These are phyloP conservation scores for Microchirus variegatus DNA, from an alignment of 2,797 vertebrate genomes.

Conservation along the genomic window DNA sequence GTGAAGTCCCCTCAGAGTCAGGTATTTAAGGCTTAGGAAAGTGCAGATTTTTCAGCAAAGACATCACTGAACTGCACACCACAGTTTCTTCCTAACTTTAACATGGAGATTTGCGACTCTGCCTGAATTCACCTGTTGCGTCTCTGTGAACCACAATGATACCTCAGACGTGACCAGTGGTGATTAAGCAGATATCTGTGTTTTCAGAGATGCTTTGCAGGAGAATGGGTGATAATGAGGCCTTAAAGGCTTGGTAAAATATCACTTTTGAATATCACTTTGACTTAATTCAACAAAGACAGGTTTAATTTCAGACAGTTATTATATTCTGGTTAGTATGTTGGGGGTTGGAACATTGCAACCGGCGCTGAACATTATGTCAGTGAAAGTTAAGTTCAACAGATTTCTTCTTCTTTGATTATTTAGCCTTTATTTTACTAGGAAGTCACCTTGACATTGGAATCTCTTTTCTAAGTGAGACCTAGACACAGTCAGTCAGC, in stretches of 20 bases:
- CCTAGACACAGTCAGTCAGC: too few relatives aligned
- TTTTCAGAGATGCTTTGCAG: constrained; percentile 11
- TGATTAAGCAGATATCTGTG: constrained; percentile 11
- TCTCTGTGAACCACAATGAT: constrained; percentile 15
- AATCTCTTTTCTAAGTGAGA: too few relatives aligned
- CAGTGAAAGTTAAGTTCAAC: background rate
- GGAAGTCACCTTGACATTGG: too few relatives aligned
- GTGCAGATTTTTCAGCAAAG: background rate
- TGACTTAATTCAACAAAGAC: constrained; percentile 3
- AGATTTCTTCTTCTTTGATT: too few relatives aligned
- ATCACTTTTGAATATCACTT: background rate
- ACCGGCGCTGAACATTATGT: background rate
- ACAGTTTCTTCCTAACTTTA: background rate
- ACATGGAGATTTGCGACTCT: background rate
- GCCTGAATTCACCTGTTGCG: constrained; percentile 1
- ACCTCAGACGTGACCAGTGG: constrained; percentile 7
- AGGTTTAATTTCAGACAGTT: constrained; percentile 1
- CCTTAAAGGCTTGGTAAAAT: background rate
- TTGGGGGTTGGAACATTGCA: background rate
- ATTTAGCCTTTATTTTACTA: too few relatives aligned
- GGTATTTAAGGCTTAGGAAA: background rate
- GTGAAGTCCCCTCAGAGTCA: constrained; percentile 1
- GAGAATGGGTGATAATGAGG: constrained; percentile 1
- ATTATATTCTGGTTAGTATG: background rate
- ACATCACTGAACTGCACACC: background rate